These are phyloP conservation scores for Loriculus beryllinus DNA, from an alignment of 2,797 vertebrate species.

Conservation along the genomic window DNA sequence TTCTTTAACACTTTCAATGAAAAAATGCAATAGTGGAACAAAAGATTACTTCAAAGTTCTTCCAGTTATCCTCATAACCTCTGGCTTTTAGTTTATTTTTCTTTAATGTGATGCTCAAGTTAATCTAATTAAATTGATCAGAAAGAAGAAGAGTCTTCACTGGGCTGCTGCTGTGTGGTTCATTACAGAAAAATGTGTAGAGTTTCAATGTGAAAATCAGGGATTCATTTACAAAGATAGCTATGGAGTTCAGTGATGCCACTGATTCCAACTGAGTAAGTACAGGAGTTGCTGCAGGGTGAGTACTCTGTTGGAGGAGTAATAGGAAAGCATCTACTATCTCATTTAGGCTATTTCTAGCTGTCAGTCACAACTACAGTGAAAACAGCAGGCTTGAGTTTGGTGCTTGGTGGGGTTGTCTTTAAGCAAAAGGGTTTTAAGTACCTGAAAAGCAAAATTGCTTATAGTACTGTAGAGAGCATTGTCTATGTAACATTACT, in stretches of 20 bases:
- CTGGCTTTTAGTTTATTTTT: neutral
- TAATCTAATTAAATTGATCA: neutral
- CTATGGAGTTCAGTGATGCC: fast-evolving
- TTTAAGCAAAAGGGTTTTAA: neutral
- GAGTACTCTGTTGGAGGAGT: neutral
- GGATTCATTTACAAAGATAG: neutral
- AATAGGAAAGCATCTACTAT: neutral
- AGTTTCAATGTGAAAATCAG: neutral
- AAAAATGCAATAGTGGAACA: neutral
- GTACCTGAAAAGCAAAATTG: neutral
- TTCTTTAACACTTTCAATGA: neutral
- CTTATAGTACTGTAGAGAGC: neutral
- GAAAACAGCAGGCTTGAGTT: neutral
- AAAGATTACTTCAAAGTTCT: neutral
- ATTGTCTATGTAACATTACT: neutral
- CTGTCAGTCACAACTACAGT: neutral
- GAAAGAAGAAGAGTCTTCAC: neutral
- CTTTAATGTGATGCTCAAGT: neutral
- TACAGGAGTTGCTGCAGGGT: neutral
- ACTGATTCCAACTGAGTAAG: neutral
- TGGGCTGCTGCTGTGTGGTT: neutral
- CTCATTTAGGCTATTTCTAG: neutral
- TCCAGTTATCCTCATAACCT: neutral
- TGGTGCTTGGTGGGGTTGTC: neutral
- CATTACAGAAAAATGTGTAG: neutral